phyloP scores from a whole-genome alignment of 2,888 invertebrate genomes.

The Philereme transversata region DNA sequence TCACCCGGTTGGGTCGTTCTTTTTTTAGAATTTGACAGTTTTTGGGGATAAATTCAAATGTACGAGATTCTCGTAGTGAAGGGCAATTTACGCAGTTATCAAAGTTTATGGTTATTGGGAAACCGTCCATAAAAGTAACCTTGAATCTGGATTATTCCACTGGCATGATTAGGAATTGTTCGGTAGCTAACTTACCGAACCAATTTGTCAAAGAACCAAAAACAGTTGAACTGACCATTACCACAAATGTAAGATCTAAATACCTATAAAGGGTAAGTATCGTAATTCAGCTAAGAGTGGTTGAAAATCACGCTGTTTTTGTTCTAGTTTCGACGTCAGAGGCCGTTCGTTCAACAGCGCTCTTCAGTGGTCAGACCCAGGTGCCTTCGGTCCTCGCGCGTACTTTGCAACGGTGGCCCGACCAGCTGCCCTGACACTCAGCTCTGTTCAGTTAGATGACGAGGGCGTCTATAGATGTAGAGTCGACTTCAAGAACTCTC shows the following conservation, averaged over 20 bases:
- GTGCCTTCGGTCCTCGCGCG: constrained; percentile 92
- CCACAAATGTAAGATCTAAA: no score
- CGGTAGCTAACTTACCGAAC: not conserved
- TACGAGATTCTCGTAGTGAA: constrained; percentile 38
- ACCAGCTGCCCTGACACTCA: constrained; percentile 92
- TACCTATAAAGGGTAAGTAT: no score
- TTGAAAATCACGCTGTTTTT: constrained; percentile 22
- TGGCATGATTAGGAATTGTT: not conserved
- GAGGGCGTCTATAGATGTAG: constrained; percentile 94
- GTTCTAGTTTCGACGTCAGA: constrained; percentile 92
- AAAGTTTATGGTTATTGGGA: not conserved
- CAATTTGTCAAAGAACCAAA: not conserved
- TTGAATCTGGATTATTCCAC: not conserved
- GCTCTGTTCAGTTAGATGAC: constrained; percentile 93
- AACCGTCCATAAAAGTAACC: not conserved
- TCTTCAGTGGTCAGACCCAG: constrained; percentile 92
- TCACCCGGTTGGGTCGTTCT: constrained; percentile 58
- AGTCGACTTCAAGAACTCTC: constrained; percentile 95
- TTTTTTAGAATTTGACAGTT: constrained; percentile 71
- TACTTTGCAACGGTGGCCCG: constrained; percentile 92
- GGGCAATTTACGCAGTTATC: constrained; percentile 51
- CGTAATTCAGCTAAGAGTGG: no score
- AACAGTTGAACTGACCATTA: not conserved
- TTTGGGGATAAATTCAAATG: constrained; percentile 53
- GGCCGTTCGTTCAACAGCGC: constrained; percentile 92